Evolutionary conservation across 2,113 vertebrate genomes (phyloP).

Genomic region (Salvelinus sp.): DNA sequence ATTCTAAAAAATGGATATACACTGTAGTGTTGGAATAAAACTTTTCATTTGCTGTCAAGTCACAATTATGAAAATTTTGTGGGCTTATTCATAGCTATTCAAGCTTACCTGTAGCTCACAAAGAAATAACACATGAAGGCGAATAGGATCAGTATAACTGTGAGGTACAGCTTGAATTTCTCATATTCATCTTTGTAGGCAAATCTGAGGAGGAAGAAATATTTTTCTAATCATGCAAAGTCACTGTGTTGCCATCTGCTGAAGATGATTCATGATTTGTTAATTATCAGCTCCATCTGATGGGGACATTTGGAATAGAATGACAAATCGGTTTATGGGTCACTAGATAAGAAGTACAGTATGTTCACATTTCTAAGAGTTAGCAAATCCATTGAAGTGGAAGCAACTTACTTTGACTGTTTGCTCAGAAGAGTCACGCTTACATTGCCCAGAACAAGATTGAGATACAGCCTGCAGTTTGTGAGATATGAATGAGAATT

Average conservation of each 20-base stretch:
- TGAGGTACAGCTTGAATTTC: slow-evolving; percentile 95
- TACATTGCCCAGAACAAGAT: slow-evolving; percentile 91
- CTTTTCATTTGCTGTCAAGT: not conserved
- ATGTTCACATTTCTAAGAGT: not conserved
- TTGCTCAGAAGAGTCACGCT: slow-evolving; percentile 93
- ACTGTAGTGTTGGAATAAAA: too few species aligned
- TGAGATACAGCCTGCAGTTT: slow-evolving; percentile 86
- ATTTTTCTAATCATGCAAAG: not conserved
- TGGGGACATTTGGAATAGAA: not conserved
- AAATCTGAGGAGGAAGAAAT: slow-evolving; percentile 73
- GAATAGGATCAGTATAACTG: slow-evolving; percentile 84
- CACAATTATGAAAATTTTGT: not conserved
- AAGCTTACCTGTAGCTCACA: slow-evolving; percentile 85
- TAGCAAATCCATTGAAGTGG: not conserved
- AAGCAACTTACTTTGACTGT: slow-evolving; percentile 85
- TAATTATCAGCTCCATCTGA: not conserved
- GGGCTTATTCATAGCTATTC: not conserved
- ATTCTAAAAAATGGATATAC: too few species aligned
- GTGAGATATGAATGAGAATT: not conserved
- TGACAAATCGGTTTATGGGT: not conserved
- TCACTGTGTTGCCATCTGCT: too few species aligned
- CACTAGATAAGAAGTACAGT: not conserved
- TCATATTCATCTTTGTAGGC: slow-evolving; percentile 97
- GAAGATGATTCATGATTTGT: too few species aligned
- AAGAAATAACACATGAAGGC: slow-evolving; percentile 89